Percentiles rank a stretch among this genome's conserved stretches.
Conservation (phyloP, 2,888 invertebrate species). For the Abrostola triplasia region DNA sequence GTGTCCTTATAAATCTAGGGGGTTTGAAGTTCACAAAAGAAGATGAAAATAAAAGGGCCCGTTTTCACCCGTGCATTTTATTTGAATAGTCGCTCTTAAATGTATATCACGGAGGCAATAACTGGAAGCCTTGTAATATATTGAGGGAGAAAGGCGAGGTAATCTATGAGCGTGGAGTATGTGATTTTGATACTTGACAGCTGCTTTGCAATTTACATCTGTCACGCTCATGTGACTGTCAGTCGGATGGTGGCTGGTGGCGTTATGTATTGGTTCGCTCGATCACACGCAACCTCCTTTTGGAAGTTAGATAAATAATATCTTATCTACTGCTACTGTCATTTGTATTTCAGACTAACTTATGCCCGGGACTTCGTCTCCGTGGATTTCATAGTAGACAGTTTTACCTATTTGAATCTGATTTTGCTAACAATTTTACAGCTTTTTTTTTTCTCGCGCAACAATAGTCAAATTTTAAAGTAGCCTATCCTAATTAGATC, state of each 20-base stretch:
- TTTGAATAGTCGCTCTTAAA: slow-evolving; percentile 37
- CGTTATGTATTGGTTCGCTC: neutral
- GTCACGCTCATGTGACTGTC: neutral
- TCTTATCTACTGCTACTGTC: neutral
- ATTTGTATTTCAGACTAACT: no score
- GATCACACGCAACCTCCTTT: neutral
- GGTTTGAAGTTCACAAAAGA: slow-evolving; percentile 32
- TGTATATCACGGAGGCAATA: slow-evolving; percentile 26
- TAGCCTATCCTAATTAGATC: no score
- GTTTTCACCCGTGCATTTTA: slow-evolving; percentile 51
- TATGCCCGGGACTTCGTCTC: no score
- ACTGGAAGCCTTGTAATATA: slow-evolving; percentile 34
- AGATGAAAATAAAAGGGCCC: slow-evolving; percentile 51
- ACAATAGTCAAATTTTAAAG: no score
- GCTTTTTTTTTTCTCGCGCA: no score
- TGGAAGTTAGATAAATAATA: neutral
- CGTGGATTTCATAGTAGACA: no score
- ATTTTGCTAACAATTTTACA: no score
- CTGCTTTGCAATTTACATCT: neutral
- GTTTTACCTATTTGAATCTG: no score
- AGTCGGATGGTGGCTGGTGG: neutral
- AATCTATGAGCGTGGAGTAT: slow-evolving; percentile 11
- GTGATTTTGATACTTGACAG: neutral
- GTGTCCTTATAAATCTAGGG: slow-evolving; percentile 41
- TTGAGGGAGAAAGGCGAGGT: slow-evolving; percentile 24